These are phyloP conservation scores for Marmota flaviventris DNA, from an alignment of 2,113 vertebrate species.

Conservation along the genomic window DNA sequence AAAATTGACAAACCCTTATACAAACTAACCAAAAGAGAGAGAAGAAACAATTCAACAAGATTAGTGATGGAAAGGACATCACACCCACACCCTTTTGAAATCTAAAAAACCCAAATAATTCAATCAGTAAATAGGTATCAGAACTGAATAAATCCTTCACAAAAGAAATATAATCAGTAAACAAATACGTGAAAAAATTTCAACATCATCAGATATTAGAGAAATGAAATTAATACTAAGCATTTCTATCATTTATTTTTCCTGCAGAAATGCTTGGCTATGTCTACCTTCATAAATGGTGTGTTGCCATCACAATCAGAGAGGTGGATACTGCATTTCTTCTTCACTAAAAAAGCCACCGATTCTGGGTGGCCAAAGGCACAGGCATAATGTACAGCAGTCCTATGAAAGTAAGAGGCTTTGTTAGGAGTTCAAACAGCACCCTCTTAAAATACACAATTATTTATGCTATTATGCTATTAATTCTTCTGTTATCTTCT, in stretches of 20 bases:
- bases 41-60: too few relatives aligned
- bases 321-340: conserved; percentile 93
- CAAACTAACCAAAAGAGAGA: too few relatives aligned
- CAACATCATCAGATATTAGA: too few relatives aligned
- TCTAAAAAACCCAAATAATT: too few relatives aligned
- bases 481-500: neutral
- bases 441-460: conserved; percentile 47
- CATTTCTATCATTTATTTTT: neutral
- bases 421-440: neutral
- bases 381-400: conserved; percentile 87
- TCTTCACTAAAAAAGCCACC: conserved; percentile 91
- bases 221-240: neutral
- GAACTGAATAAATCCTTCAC: too few relatives aligned
- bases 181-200: too few relatives aligned
- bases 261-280: neutral
- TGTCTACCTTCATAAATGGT: conserved; percentile 95
- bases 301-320: conserved; percentile 92
- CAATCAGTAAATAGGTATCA: too few relatives aligned
- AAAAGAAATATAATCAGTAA: too few relatives aligned
- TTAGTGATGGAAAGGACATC: too few relatives aligned
- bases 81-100: too few relatives aligned
- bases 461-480: neutral
- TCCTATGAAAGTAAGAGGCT: conserved; percentile 86
- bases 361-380: conserved; percentile 89
- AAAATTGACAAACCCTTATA: too few relatives aligned